These are phyloP conservation scores for Autographa pulchrina DNA, from an alignment of 2,888 invertebrate species.

Conservation along the genomic window DNA sequence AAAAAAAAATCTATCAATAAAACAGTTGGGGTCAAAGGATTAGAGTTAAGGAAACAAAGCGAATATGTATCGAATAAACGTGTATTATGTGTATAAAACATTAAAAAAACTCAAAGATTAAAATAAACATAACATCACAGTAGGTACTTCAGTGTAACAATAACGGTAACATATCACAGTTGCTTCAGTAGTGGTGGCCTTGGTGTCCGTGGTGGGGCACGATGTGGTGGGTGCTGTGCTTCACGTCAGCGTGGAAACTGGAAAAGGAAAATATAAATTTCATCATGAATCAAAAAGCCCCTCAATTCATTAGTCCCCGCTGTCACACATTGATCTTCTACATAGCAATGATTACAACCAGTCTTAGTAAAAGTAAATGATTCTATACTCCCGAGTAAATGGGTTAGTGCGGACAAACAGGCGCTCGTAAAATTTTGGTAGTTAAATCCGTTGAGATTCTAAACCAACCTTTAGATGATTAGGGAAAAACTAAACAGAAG, in stretches of 20 bases:
- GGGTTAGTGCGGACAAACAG: no score
- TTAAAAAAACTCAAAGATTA: slow-evolving; percentile 28
- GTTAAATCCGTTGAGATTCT: no score
- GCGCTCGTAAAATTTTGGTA: no score
- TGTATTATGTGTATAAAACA: slow-evolving; percentile 50
- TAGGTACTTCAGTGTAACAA: slow-evolving; percentile 21
- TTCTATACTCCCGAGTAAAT: no score
- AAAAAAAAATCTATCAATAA: background rate
- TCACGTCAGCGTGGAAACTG: slow-evolving; percentile 84
- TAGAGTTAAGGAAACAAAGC: background rate
- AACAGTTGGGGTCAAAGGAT: background rate
- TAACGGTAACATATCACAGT: slow-evolving; percentile 41
- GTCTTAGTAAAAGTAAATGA: no score
- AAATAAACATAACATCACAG: slow-evolving; percentile 47
- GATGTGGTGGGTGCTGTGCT: slow-evolving; percentile 80
- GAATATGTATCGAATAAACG: slow-evolving; percentile 21
- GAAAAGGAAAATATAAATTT: slow-evolving; percentile 24
- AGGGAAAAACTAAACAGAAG: no score
- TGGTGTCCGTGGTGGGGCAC: slow-evolving; percentile 75
- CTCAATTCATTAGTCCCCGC: no score
- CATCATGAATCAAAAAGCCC: background rate
- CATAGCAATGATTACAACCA: no score
- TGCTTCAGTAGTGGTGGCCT: slow-evolving; percentile 50
- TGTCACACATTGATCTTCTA: no score
- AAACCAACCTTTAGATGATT: no score